Evolutionary conservation across 2,797 vertebrate genomes (phyloP), one percentile per base, ranked within the genome.

Genomic region (Apodemus agrarius): DNA sequence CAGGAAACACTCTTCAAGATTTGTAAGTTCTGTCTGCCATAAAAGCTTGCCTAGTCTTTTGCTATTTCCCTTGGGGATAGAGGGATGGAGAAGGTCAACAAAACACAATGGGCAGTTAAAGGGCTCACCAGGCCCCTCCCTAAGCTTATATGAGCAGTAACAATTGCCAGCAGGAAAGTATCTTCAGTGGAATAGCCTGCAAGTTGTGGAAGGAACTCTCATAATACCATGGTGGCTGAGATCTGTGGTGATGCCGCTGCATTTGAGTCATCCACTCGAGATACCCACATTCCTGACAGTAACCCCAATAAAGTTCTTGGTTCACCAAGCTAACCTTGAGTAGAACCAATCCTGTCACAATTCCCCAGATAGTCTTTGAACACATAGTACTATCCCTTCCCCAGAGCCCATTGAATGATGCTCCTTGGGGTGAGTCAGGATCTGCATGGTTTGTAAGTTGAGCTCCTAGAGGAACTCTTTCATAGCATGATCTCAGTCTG

Each of bases 401-500:
- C 82, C 3, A 1, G 22, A 31, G 9, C 59, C 49, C 40, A 34
- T 16, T 67, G 49, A 63, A 11, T 87, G 61, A 37, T 80, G 52
- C n/a, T 81, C 59, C 78, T 43, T 29, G 76, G 26, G 52, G 59
- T 22, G 1, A 16, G 19, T 86, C 46, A 92, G 52, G 40, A 84
- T 67, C 65, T 29, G 2, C 6, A 0, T 63, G 16, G 76, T 92
- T 67, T 37, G 22, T 31, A 65, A 85, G 46, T 7, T 43, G 46
- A 52, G 6, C 29, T 29, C 4, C 10, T 19, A 74, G 49, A 86
- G n/a, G 82, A 59, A 89, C 22, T 65, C 26, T 54, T 52, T 61
- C 26, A 31, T 1, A 11, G 7, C 1, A 1, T 43, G 34, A 3
- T 65, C 22, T 2, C 43, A 12, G 6, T 49, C 65, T 22, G 21